A percentile compares a stretch with the other conserved stretches of the same genome.
Evolutionary conservation across 1,140 invertebrate species (phyloP).

Genomic region (Forficula auricularia): DNA sequence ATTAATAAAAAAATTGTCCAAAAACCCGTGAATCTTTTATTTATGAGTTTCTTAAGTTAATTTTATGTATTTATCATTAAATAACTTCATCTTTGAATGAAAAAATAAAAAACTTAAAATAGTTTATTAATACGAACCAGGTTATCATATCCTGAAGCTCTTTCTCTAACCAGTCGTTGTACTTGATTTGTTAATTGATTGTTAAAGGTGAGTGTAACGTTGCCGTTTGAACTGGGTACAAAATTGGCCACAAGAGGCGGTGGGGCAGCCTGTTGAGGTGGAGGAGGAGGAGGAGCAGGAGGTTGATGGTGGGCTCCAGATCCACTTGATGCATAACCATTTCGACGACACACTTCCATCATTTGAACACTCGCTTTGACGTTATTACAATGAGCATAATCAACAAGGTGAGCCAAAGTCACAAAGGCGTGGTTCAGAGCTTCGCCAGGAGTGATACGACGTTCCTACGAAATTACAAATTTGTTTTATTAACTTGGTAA

Average conservation of each 20-base stretch:
- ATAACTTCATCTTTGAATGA: no score
- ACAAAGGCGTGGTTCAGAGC: slow-evolving; percentile 92
- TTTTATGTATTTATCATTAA: no score
- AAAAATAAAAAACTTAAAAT: no score
- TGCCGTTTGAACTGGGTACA: slow-evolving; percentile 56
- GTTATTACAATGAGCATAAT: slow-evolving; percentile 92
- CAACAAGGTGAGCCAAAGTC: slow-evolving; percentile 77
- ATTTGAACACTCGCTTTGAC: slow-evolving; percentile 88
- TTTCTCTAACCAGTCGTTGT: slow-evolving; percentile 42
- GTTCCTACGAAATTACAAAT: slow-evolving; percentile 45
- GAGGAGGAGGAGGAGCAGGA: slow-evolving; percentile 29
- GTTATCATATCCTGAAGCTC: slow-evolving; percentile 45
- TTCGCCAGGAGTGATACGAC: slow-evolving; percentile 85
- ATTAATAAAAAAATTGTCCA: no score
- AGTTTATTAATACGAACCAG: slow-evolving; percentile 30
- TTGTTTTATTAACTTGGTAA: no score
- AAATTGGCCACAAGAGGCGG: slow-evolving; percentile 37
- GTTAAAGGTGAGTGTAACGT: slow-evolving; percentile 76
- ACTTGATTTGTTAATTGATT: slow-evolving; percentile 59
- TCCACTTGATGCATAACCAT: slow-evolving; percentile 34
- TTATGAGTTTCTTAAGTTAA: no score
- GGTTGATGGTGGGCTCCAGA: slow-evolving; percentile 13
- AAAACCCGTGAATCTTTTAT: no score
- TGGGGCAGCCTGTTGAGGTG: slow-evolving; percentile 21
- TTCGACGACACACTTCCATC: slow-evolving; percentile 75